Base-by-base conservation (phyloP, 1,140 invertebrate genomes). In the Halesus radiatus region DNA sequence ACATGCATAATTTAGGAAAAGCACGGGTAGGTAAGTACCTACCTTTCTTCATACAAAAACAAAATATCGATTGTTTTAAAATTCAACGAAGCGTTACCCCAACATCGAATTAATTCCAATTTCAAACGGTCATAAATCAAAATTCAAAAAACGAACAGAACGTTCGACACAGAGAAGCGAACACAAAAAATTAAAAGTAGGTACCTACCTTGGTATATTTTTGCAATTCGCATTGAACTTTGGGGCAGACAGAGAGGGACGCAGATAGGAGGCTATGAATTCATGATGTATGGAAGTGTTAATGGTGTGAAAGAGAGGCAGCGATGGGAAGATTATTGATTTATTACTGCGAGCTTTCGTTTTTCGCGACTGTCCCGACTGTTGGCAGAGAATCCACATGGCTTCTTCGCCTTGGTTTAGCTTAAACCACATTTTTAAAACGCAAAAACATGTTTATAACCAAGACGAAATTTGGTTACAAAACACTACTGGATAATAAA, bases 301-400 rank as follows among this genome's bases (percentile, higher is more conserved):
- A 83, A 83, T 83, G 82, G 82, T 78, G 82, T 60, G 82, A 80
- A 73, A 79, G 82, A 79, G 82, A 80, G 76, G 80, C 76, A 81
- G 78, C 81, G 79, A 83, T 83, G 82, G 81, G 79, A 77, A 76
- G 79, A 72, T 79, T 83, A 83, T 83, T 83, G 82, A 83, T 83
- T 83, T 83, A 83, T 81, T 73, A 76, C 58, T 75, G 81, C 56
- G 82, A 81, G 79, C 81, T 80, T 80, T 83, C 81, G 81, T 83
- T 83, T 82, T 82, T 76, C 79, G 74, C 80, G 76, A 78, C 68
- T 52, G 45, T 52, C 23, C 68, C 20, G 32, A 45, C 23, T 72
- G 32, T 72, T 72, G 68, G 68, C 45, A 72, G 37, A 72, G 68
- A 6, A 72, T 50, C 68, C 23, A 52, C 68, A n/a, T 78, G 29